These are phyloP conservation scores for Squalus acanthias DNA, from an alignment of 2,797 vertebrate species.

Conservation along the genomic window DNA sequence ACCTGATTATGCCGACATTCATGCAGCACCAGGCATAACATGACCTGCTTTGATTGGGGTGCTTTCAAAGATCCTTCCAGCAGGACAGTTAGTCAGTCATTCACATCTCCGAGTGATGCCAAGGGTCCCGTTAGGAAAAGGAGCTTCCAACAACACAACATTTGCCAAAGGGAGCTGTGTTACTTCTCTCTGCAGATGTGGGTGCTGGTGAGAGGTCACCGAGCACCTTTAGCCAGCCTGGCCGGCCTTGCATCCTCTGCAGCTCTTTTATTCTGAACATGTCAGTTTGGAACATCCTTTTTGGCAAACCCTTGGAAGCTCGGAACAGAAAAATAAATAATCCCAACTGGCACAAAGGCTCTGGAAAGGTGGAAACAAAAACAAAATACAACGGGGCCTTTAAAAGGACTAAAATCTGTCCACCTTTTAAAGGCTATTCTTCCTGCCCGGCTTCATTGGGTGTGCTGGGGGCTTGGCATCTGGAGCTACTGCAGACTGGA, in stretches of 20 bases:
- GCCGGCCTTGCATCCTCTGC: background rate
- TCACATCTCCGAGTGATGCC: background rate
- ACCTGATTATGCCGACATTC: background rate
- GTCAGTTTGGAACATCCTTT: background rate
- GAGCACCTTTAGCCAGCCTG: background rate
- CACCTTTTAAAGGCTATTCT: background rate
- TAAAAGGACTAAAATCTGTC: background rate
- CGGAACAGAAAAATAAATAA: background rate
- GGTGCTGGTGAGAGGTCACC: background rate
- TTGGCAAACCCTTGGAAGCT: background rate
- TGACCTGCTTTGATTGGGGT: background rate
- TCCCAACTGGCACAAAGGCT: background rate
- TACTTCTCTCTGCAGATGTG: background rate
- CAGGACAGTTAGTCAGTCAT: background rate
- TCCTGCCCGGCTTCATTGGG: background rate
- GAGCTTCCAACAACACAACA: background rate
- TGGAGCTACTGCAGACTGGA: background rate
- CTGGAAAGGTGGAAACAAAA: no score
- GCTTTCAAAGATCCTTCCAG: background rate
- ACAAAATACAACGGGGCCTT: background rate
- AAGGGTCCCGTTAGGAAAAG: background rate
- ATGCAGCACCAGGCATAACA: background rate
- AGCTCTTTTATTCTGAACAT: background rate
- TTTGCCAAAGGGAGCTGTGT: background rate
- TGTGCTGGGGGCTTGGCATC: no score